A percentile compares a stretch with the other conserved stretches of the same genome.
Evolutionary conservation across 2,113 vertebrate genomes (phyloP).

Genomic region (Chunga burmeisteri): DNA sequence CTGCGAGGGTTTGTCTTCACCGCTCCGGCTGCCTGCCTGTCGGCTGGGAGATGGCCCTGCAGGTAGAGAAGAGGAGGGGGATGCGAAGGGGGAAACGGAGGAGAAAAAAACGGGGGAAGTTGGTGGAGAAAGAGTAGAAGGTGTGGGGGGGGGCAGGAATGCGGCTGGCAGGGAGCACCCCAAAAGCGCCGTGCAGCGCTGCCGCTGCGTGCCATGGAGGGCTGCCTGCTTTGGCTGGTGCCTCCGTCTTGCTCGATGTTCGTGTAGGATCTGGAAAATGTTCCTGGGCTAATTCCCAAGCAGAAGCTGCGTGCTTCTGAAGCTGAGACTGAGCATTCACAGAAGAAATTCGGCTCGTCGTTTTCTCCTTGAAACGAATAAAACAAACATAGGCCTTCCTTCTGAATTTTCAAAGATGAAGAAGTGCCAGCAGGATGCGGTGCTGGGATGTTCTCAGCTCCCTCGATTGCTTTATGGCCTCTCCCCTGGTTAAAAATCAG

Average conservation of each 20-base stretch:
- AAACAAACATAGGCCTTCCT: not conserved
- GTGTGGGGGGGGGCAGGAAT: not conserved
- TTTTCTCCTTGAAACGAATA: not conserved
- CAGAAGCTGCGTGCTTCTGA: not conserved
- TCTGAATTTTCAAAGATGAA: not conserved
- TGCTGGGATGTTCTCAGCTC: not conserved
- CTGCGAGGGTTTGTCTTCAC: not conserved
- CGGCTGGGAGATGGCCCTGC: not conserved
- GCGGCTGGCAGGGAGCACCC: not conserved
- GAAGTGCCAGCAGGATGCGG: not conserved
- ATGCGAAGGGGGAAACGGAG: not conserved
- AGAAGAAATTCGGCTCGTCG: not conserved
- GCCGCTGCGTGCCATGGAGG: rapidly evolving
- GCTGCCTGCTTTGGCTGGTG: not conserved
- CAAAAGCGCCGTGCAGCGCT: rapidly evolving
- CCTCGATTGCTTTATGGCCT: not conserved
- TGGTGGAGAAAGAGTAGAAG: not conserved
- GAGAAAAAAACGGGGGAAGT: not conserved
- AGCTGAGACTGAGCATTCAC: rapidly evolving
- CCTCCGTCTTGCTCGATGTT: not conserved
- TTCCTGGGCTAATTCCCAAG: not conserved
- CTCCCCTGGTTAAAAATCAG: not conserved
- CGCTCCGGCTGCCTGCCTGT: rapidly evolving
- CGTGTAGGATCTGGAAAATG: not conserved
- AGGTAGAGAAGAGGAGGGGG: not conserved